These are phyloP conservation scores for Chiloscyllium punctatum DNA, from an alignment of 2,797 vertebrate genomes.

Conservation along the genomic window DNA sequence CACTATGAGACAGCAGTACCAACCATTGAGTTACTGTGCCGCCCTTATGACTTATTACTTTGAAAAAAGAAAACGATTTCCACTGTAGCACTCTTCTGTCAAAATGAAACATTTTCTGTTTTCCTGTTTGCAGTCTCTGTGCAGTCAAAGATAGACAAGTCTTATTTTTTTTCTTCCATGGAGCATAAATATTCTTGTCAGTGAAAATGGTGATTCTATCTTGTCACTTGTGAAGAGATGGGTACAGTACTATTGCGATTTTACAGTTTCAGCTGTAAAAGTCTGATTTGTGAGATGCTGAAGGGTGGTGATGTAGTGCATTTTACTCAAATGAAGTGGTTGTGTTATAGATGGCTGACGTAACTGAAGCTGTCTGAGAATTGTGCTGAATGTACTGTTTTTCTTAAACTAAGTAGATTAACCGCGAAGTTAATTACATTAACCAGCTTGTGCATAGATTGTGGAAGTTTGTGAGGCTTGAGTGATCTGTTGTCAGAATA, in stretches of 20 bases:
- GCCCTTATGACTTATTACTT: neutral
- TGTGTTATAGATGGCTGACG: neutral
- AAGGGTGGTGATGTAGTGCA: neutral
- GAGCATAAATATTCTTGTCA: neutral
- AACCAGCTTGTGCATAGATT: neutral
- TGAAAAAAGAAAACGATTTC: slow-evolving; percentile 10
- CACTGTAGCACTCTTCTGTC: neutral
- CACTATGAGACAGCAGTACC: too few relatives aligned
- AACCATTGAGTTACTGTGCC: too few relatives aligned
- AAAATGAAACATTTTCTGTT: neutral
- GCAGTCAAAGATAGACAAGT: neutral
- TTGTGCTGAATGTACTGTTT: neutral
- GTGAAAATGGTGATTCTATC: neutral
- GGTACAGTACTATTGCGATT: neutral
- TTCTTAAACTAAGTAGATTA: neutral
- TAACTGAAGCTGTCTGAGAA: neutral
- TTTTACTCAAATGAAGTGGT: neutral
- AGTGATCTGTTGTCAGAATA: neutral
- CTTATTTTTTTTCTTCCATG: neutral
- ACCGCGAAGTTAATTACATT: neutral
- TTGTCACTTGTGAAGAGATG: neutral
- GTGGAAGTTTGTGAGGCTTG: neutral
- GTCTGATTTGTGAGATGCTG: neutral
- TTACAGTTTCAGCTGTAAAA: neutral
- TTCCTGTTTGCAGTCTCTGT: neutral